Conservation (phyloP, 2,113 vertebrate genomes). For the Setophaga petechia region DNA sequence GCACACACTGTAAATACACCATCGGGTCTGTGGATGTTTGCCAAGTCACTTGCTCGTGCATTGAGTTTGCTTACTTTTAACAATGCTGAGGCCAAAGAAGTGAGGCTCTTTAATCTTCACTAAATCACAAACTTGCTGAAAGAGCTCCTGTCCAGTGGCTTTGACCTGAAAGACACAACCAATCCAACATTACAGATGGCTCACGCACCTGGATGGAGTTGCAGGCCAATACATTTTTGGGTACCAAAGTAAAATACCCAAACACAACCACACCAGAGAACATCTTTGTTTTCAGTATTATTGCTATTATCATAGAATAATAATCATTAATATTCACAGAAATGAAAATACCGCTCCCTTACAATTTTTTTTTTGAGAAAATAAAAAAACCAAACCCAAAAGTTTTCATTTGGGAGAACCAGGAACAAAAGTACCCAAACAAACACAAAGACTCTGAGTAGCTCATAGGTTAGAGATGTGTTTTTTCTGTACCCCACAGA, state of each 20-base stretch:
- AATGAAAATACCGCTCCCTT: not conserved
- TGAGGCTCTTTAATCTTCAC: constrained; percentile 84
- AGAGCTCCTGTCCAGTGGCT: constrained; percentile 87
- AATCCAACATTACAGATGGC: not conserved
- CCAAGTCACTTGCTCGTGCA: constrained; percentile 40
- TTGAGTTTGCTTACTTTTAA: constrained; percentile 81
- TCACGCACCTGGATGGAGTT: not conserved
- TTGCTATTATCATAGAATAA: not conserved
- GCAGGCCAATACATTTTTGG: not conserved
- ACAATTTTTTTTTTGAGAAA: not conserved
- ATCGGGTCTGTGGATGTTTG: not conserved
- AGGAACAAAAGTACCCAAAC: not conserved
- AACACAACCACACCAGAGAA: not conserved
- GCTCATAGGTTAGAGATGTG: not conserved
- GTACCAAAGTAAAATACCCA: not conserved
- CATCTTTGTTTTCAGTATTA: not conserved
- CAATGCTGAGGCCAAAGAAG: constrained; percentile 89
- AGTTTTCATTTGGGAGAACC: not conserved
- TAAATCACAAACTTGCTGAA: constrained; percentile 78
- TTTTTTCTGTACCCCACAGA: not conserved
- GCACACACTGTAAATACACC: constrained; percentile 60
- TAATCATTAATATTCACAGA: not conserved
- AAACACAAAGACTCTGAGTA: not conserved
- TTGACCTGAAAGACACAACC: constrained; percentile 76
- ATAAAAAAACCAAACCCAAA: not conserved